Evolutionary conservation across 2,113 vertebrate species (phyloP).

Genomic region (Canis aureus): DNA sequence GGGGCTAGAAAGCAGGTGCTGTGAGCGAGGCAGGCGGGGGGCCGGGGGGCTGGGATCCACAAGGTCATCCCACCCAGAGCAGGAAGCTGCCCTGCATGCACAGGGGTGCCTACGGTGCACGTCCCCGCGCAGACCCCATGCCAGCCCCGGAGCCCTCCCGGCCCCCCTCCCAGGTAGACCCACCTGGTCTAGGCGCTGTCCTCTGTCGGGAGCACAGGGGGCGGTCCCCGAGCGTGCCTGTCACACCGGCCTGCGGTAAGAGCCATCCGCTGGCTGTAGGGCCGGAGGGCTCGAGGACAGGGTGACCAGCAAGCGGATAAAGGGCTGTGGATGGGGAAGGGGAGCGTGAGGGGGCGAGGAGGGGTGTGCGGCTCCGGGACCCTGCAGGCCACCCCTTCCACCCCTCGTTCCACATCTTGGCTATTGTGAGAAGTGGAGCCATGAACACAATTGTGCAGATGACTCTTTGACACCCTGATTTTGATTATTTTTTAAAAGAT

Average conservation of each 20-base stretch:
- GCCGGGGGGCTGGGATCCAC: neutral
- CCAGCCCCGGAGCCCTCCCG: no score
- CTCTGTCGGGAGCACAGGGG: neutral
- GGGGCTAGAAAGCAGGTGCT: neutral
- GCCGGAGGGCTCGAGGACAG: neutral
- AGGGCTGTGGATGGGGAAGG: neutral
- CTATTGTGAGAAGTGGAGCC: no score
- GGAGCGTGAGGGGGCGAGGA: neutral
- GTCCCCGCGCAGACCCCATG: no score
- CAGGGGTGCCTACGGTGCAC: neutral
- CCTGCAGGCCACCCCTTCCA: neutral
- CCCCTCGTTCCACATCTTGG: neutral
- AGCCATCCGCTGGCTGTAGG: neutral
- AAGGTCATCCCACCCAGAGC: neutral
- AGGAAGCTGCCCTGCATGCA: no score
- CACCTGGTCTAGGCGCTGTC: accelerated
- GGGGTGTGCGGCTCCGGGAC: neutral
- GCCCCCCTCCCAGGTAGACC: neutral
- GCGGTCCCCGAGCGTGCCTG: neutral
- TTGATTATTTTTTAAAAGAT: no score
- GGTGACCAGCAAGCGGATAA: neutral
- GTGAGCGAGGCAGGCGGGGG: accelerated
- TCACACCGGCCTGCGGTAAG: neutral
- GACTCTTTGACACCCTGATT: no score
- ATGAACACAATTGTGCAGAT: no score